Percentiles rank a stretch among this genome's conserved stretches.
phyloP scores from a whole-genome alignment of 2,113 vertebrate genomes.

The Pontoporia blainvillei region DNA sequence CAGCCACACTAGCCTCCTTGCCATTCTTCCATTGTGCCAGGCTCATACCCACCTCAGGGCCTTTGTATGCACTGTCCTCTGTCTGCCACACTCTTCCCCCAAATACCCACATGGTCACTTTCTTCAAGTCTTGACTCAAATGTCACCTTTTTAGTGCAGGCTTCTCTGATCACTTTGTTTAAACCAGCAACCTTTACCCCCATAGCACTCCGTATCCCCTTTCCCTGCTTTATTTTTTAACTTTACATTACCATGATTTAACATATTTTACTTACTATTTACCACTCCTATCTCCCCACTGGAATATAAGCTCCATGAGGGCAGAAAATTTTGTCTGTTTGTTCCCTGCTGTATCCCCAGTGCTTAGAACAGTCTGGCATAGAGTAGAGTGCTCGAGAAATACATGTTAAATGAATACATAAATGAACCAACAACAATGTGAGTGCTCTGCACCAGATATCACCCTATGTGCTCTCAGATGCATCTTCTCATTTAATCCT shows the following conservation, averaged over 20 bases:
- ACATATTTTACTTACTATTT: constrained; percentile 30
- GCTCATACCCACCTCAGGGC: neutral
- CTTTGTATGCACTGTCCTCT: neutral
- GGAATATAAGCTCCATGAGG: neutral
- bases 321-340: neutral
- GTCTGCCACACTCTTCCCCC: neutral
- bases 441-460: neutral
- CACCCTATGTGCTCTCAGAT: neutral
- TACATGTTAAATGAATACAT: neutral
- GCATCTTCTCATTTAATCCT: neutral
- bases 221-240: neutral
- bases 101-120: neutral
- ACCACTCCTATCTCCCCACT: neutral
- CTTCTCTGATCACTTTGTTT: constrained; percentile 5
- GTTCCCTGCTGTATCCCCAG: neutral
- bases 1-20: neutral
- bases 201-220: neutral
- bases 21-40: neutral
- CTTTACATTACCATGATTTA: neutral
- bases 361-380: neutral
- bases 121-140: constrained; percentile 11
- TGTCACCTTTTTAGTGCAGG: neutral
- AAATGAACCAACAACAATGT: neutral
- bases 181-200: neutral
- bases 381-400: neutral